These are phyloP conservation scores for Cerceris rybyensis DNA, from an alignment of 2,888 invertebrate genomes.

Conservation along the genomic window DNA sequence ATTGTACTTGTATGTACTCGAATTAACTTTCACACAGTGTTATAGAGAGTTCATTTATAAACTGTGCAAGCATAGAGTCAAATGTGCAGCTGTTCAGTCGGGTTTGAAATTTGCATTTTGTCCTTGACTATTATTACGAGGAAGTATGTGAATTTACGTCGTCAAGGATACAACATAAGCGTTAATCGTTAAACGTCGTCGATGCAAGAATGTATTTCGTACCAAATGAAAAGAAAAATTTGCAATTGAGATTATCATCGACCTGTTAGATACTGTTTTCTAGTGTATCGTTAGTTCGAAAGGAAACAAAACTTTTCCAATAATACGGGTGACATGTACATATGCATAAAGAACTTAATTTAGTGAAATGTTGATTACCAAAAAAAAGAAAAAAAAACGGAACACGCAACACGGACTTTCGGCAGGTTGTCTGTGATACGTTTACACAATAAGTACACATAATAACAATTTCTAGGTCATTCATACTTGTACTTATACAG, in stretches of 20 bases:
- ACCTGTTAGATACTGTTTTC: constrained; percentile 30
- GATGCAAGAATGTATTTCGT: neutral
- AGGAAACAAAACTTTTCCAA: constrained; percentile 26
- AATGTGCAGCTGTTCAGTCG: constrained; percentile 30
- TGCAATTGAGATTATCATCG: constrained; percentile 25
- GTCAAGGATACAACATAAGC: neutral
- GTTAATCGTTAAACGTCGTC: neutral
- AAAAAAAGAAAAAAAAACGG: neutral
- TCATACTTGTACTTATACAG: constrained; percentile 31
- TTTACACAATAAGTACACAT: constrained; percentile 15
- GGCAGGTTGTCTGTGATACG: constrained; percentile 6
- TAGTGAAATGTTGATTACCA: constrained; percentile 17
- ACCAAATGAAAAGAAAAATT: constrained; percentile 7
- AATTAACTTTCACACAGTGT: constrained; percentile 33
- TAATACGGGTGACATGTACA: constrained; percentile 25
- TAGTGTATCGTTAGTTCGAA: constrained; percentile 36
- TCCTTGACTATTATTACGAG: neutral
- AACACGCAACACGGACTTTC: constrained; percentile 1
- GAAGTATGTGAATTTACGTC: too few relatives aligned
- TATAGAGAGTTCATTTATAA: constrained; percentile 40
- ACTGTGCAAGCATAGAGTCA: constrained; percentile 42
- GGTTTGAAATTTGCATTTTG: constrained; percentile 5
- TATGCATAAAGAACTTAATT: constrained; percentile 16
- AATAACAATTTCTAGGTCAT: constrained; percentile 24
- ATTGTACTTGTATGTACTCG: constrained; percentile 33